Evolutionary conservation across 2,797 vertebrate species (phyloP), one percentile per base, ranked within the genome.

Genomic region (Danio kyathit): DNA sequence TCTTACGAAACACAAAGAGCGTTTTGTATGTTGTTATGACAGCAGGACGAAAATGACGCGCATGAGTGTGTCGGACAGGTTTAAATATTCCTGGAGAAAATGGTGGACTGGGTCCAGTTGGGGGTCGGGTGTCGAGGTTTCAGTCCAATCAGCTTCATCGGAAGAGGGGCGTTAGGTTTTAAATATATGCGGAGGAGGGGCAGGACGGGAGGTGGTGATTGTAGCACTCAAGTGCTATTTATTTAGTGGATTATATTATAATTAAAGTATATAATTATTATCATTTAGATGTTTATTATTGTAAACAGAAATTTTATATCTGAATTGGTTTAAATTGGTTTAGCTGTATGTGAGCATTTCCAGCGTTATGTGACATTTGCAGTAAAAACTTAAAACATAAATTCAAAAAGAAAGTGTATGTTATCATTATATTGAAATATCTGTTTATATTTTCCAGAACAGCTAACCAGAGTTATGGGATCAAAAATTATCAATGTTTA

Each of bases 61-160:
- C 3, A 1, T 14, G 6, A 17, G 19, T 10, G 19, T 29, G 29
- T 29, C 54, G 6, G 7, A 72, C 17, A 44, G 67, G 38, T 72
- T 73, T 80, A 80, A 80, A 80, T 73, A 64, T 41, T 57, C 38
- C 14, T n/a, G 12, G 6, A 63, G 61, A 80, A 80, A 65, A 80
- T 80, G 78, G 69, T 73, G 48, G 78, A 73, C 60, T 17, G 4
- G 1, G 69, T 65, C 9, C 19, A 54, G 57, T 14, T 0, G 40
- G 41, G 2, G 10, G 59, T 76, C 74, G 60, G 5, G 2, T 12
- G 13, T 41, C 7, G 11, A 40, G 29, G 46, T 19, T 17, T 16
- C 6, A 5, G 67, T 76, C 93, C 93, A 94, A 93, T 94, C 92
- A 92, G 87, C 67, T 80, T 56, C 49, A 57, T 74, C 38, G 66